Conservation (phyloP, 2,113 vertebrate species). For the Actenoides lindsayi region DNA sequence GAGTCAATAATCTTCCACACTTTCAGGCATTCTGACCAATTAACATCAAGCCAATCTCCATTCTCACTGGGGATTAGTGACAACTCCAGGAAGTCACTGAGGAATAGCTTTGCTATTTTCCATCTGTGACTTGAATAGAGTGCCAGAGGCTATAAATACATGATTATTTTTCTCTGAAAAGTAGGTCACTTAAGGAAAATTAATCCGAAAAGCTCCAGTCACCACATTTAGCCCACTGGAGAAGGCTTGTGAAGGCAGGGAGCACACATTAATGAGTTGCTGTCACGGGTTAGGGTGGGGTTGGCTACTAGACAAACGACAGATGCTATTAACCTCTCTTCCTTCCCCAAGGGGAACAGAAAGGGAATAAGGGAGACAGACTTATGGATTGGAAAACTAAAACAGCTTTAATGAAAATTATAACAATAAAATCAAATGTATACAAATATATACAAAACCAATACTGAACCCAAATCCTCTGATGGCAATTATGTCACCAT, state of each 20-base stretch:
- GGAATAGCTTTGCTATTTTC: conserved; percentile 20
- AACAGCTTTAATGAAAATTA: too few relatives aligned
- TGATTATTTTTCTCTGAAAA: conserved; percentile 23
- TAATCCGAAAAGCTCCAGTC: conserved; percentile 28
- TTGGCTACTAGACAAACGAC: too few relatives aligned
- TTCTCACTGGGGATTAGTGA: conserved; percentile 10
- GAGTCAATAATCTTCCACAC: neutral
- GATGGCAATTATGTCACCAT: too few relatives aligned
- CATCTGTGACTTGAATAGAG: conserved; percentile 21
- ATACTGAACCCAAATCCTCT: too few relatives aligned
- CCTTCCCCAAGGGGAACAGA: too few relatives aligned
- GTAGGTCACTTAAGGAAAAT: conserved; percentile 43
- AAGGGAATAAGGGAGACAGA: too few relatives aligned
- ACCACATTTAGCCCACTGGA: conserved; percentile 10
- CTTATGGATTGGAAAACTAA: too few relatives aligned
- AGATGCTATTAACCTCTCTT: too few relatives aligned
- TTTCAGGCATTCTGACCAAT: conserved; percentile 14
- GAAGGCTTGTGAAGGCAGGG: neutral
- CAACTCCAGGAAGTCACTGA: conserved; percentile 23
- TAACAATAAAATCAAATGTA: too few relatives aligned
- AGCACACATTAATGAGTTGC: neutral
- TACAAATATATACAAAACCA: too few relatives aligned
- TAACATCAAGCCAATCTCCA: neutral
- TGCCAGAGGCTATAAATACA: conserved; percentile 30
- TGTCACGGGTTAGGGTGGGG: too few relatives aligned